Evolutionary conservation across 53 echinoderm and acorn worm genomes (phyloP).

Genomic region (Arbacia lixula): DNA sequence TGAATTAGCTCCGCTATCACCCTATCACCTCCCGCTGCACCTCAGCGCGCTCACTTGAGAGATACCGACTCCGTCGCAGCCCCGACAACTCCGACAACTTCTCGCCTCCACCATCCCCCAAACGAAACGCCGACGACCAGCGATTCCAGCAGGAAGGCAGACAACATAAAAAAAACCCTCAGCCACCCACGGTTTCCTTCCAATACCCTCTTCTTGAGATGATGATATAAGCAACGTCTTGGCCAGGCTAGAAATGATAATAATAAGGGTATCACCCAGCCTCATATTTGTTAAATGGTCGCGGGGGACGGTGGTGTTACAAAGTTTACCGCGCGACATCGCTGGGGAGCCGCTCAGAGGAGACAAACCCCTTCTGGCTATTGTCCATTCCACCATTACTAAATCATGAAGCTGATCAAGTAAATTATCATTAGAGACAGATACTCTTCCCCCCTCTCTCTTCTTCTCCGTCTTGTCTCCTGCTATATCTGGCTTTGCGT

Average conservation of each 20-base stretch:
- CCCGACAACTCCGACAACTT: slow-evolving; percentile 33
- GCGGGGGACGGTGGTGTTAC: slow-evolving; percentile 43
- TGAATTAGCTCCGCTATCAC: slow-evolving; percentile 50
- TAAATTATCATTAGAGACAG: slow-evolving; percentile 33
- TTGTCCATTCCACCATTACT: slow-evolving; percentile 36
- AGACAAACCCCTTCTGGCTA: slow-evolving; percentile 17
- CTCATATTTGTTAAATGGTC: slow-evolving; percentile 57
- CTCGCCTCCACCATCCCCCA: slow-evolving; percentile 46
- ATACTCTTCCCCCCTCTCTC: neutral
- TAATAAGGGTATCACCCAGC: slow-evolving; percentile 29
- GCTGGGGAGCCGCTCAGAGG: neutral
- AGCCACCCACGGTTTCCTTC: slow-evolving; percentile 2
- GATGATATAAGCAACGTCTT: too few species aligned
- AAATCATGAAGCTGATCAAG: slow-evolving; percentile 28
- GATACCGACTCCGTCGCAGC: slow-evolving; percentile 19
- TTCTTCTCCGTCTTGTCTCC: too few species aligned
- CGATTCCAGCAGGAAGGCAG: too few species aligned
- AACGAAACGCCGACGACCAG: slow-evolving; percentile 27
- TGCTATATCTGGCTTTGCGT: neutral
- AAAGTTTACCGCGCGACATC: slow-evolving; percentile 41
- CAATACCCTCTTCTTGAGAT: slow-evolving; percentile 1
- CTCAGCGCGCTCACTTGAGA: slow-evolving; percentile 25
- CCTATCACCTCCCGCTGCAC: slow-evolving; percentile 40
- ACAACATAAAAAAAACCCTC: slow-evolving; percentile 5
- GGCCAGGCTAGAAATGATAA: slow-evolving; percentile 30